phyloP scores from a whole-genome alignment of 1,140 invertebrate species.

The Drosophila repletoides region DNA sequence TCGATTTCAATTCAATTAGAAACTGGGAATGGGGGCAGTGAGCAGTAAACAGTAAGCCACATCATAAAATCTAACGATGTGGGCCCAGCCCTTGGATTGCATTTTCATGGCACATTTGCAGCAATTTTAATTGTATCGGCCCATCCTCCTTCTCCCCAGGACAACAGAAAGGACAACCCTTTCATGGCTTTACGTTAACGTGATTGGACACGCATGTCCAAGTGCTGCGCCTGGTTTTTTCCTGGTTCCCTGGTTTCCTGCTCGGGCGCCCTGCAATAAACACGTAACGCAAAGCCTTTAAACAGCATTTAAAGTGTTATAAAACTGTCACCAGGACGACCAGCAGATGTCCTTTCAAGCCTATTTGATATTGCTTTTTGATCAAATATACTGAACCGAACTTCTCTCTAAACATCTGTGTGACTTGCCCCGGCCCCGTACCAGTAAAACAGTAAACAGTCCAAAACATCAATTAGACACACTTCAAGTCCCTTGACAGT shows the following conservation, averaged over 20 bases:
- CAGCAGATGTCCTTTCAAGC: constrained; percentile 54
- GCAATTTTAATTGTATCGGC: constrained; percentile 74
- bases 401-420: constrained; percentile 53
- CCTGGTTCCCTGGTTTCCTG: background rate
- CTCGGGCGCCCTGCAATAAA: constrained; percentile 51
- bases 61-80: constrained; percentile 74
- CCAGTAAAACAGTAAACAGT: constrained; percentile 3
- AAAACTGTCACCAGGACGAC: constrained; percentile 75
- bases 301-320: constrained; percentile 75
- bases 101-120: constrained; percentile 73
- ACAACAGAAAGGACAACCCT: constrained; percentile 47
- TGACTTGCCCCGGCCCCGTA: constrained; percentile 2
- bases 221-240: background rate
- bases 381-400: constrained; percentile 40
- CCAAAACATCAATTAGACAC: constrained; percentile 71
- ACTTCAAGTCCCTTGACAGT: constrained; percentile 71
- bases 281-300: constrained; percentile 64
- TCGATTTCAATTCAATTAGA: constrained; percentile 51
- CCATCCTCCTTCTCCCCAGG: background rate
- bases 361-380: constrained; percentile 59
- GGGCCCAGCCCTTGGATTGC: constrained; percentile 66
- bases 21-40: background rate
- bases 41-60: constrained; percentile 39
- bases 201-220: constrained; percentile 78
- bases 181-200: constrained; percentile 55